Conservation (phyloP, 2,888 invertebrate genomes). For the Dolichomitus sp. region DNA sequence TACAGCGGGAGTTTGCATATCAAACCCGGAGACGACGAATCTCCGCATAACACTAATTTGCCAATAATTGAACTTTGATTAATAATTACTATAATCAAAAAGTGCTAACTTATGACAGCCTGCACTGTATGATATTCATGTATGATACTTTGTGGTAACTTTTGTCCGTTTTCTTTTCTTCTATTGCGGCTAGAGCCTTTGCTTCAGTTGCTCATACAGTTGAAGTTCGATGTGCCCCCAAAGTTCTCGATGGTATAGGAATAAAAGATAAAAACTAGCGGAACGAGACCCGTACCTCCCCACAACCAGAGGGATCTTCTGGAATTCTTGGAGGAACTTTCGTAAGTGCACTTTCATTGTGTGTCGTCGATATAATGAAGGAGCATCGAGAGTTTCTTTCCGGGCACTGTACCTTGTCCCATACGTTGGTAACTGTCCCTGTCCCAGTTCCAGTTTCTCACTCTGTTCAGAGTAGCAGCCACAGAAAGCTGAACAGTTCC, state of each 20-base stretch:
- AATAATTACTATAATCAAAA: not conserved
- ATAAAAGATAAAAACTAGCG: conserved; percentile 39
- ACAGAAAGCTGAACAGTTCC: conserved; percentile 5
- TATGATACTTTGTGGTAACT: not conserved
- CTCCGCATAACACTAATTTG: too few species aligned
- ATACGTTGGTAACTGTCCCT: not conserved
- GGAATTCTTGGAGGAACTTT: conserved; percentile 46
- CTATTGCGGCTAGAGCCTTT: not conserved
- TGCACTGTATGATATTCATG: not conserved
- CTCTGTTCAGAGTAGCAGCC: not conserved
- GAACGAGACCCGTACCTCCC: conserved; percentile 18
- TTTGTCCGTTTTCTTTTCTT: not conserved
- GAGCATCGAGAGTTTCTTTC: conserved; percentile 24
- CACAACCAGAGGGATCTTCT: conserved; percentile 27
- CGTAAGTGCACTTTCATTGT: conserved; percentile 50
- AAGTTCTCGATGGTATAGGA: conserved; percentile 23
- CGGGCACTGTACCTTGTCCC: conserved; percentile 2
- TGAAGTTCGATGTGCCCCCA: conserved; percentile 5
- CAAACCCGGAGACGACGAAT: too few species aligned
- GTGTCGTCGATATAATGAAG: conserved; percentile 44
- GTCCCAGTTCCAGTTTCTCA: not conserved
- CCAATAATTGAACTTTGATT: too few species aligned
- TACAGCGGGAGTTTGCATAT: not conserved
- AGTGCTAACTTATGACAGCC: not conserved
- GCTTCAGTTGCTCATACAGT: conserved; percentile 2